A percentile compares a stretch with the other conserved stretches of the same genome.
Conservation (phyloP, 2,888 invertebrate species). For the Nemapogon koenigi region DNA sequence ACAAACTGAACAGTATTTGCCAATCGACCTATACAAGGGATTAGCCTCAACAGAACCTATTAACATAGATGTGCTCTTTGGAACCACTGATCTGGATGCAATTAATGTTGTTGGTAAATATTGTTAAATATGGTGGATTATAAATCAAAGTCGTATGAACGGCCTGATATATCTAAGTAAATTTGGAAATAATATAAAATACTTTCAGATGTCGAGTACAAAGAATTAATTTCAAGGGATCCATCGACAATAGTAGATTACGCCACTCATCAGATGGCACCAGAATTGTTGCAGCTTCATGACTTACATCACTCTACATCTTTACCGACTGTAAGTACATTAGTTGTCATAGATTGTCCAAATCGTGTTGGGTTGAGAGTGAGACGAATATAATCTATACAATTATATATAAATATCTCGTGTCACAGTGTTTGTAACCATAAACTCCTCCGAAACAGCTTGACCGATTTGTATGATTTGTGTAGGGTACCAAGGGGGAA, state of each 20-base stretch:
- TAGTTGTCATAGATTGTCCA: too few relatives aligned
- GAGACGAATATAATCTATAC: too few relatives aligned
- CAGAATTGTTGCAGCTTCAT: conserved; percentile 55
- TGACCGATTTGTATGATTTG: too few relatives aligned
- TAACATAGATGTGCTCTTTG: conserved; percentile 68
- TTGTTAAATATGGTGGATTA: neutral
- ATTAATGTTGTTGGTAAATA: conserved; percentile 60
- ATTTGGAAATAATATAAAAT: neutral
- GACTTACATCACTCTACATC: conserved; percentile 29
- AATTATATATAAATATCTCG: too few relatives aligned
- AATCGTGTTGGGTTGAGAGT: too few relatives aligned
- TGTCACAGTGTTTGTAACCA: too few relatives aligned
- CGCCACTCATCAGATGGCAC: conserved; percentile 64
- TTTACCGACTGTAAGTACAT: too few relatives aligned
- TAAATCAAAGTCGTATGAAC: neutral
- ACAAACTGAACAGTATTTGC: conserved; percentile 67
- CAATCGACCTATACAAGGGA: conserved; percentile 55
- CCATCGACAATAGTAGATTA: conserved; percentile 60
- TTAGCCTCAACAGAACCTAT: conserved; percentile 58
- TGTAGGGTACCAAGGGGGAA: too few relatives aligned
- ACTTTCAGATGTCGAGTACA: conserved; percentile 62
- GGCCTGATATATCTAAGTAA: neutral
- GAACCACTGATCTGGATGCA: conserved; percentile 72
- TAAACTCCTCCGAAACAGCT: too few relatives aligned
- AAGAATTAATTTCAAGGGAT: conserved; percentile 64